These are phyloP conservation scores for Nasonia longicornis DNA, from an alignment of 1,140 invertebrate species.

Conservation along the genomic window DNA sequence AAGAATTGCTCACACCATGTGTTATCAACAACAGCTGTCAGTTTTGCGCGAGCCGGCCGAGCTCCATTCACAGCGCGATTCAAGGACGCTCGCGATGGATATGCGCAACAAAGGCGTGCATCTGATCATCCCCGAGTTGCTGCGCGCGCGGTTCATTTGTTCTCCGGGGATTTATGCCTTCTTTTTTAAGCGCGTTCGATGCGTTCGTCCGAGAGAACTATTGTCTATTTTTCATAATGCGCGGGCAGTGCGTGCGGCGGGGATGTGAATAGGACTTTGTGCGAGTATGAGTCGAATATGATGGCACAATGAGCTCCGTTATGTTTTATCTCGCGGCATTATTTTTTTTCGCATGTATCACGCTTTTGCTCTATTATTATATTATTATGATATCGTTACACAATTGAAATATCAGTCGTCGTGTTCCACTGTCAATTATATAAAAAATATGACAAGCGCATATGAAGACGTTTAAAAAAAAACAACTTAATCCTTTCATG, in stretches of 20 bases:
- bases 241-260: too few relatives aligned
- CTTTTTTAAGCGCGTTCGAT: neutral
- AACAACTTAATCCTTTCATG: too few relatives aligned
- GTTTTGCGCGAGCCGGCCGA: conserved; percentile 37
- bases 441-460: too few relatives aligned
- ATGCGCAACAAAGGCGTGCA: neutral
- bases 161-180: neutral
- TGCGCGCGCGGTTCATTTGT: neutral
- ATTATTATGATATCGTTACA: too few relatives aligned
- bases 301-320: neutral
- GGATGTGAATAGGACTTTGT: neutral
- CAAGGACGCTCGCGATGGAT: neutral
- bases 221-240: neutral
- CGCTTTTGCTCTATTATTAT: too few relatives aligned
- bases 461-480: too few relatives aligned
- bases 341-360: neutral
- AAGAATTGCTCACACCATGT: conserved; percentile 56
- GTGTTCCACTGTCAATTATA: too few relatives aligned
- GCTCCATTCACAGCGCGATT: conserved; percentile 45
- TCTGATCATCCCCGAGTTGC: neutral
- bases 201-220: neutral
- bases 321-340: neutral
- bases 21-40: conserved; percentile 61
- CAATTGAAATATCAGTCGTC: too few relatives aligned
- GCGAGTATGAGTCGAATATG: neutral